These are phyloP conservation scores for Pavo muticus DNA, from an alignment of 2,113 vertebrate species.

Conservation along the genomic window DNA sequence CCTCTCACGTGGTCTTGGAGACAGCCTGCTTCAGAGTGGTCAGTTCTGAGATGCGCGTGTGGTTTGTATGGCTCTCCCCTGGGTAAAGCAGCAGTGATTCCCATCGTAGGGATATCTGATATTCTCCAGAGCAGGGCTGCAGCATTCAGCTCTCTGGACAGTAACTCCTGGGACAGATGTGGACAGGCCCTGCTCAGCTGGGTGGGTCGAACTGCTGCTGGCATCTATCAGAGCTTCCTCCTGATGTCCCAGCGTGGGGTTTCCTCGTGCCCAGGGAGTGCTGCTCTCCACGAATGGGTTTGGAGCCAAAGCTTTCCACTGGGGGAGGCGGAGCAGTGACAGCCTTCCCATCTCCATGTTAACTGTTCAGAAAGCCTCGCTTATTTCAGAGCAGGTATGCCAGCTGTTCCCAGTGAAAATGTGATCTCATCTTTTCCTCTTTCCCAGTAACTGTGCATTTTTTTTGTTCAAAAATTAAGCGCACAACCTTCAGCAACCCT, in stretches of 20 bases:
- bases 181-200: not conserved
- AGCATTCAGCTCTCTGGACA: not conserved
- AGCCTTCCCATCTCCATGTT: not conserved
- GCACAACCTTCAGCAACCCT: conserved; percentile 33
- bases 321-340: not conserved
- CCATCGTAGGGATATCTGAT: accelerated
- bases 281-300: not conserved
- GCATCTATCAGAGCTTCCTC: not conserved
- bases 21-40: accelerated
- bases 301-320: not conserved
- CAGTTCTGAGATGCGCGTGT: accelerated
- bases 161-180: not conserved
- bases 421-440: not conserved
- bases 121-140: accelerated
- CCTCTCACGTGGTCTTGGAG: accelerated
- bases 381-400: not conserved
- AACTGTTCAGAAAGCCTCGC: not conserved
- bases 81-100: not conserved
- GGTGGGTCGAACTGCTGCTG: accelerated
- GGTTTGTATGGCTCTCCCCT: not conserved
- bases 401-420: not conserved
- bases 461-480: conserved; percentile 24
- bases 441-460: not conserved
- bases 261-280: accelerated
- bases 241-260: not conserved